A percentile compares a stretch with the other conserved stretches of the same genome.
phyloP scores from a whole-genome alignment of 2,888 invertebrate species.

The Drosophila prostipennis region DNA sequence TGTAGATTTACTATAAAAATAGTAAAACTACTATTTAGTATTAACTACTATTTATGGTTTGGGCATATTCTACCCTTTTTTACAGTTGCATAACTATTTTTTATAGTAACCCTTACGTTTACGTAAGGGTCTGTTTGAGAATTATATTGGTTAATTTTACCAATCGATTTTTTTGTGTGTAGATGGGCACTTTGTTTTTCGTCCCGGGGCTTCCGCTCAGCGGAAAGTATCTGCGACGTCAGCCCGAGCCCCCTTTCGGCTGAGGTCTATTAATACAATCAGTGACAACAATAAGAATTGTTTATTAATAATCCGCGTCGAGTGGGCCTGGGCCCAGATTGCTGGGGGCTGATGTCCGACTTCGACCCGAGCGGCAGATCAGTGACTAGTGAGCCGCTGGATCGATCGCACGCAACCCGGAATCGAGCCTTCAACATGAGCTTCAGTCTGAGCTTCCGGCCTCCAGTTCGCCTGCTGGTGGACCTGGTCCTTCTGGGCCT shows the following conservation, averaged over 20 bases:
- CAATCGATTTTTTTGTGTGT: too few relatives aligned
- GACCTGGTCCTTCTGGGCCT: conserved; percentile 43
- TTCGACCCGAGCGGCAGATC: conserved; percentile 19
- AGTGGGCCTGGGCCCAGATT: conserved; percentile 17
- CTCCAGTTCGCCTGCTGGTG: conserved; percentile 32
- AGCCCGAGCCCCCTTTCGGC: conserved; percentile 9
- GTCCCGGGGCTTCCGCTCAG: background rate
- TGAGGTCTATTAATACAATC: conserved; percentile 33
- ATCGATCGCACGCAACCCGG: conserved; percentile 34
- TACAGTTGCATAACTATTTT: too few relatives aligned
- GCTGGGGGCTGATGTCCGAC: conserved; percentile 31
- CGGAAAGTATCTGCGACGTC: background rate
- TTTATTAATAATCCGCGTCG: conserved; percentile 38
- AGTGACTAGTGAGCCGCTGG: conserved; percentile 48
- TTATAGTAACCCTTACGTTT: too few relatives aligned
- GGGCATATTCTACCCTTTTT: too few relatives aligned
- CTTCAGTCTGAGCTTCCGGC: conserved; percentile 13
- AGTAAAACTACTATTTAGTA: too few relatives aligned
- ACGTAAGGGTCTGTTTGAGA: too few relatives aligned
- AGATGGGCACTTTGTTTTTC: background rate
- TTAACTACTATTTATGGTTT: too few relatives aligned
- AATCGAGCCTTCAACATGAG: conserved; percentile 48
- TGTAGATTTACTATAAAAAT: too few relatives aligned
- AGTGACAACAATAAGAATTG: conserved; percentile 25
- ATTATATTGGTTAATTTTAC: too few relatives aligned